Base-by-base conservation (phyloP, 2,888 invertebrate genomes). In the Pyrrhia umbra region DNA sequence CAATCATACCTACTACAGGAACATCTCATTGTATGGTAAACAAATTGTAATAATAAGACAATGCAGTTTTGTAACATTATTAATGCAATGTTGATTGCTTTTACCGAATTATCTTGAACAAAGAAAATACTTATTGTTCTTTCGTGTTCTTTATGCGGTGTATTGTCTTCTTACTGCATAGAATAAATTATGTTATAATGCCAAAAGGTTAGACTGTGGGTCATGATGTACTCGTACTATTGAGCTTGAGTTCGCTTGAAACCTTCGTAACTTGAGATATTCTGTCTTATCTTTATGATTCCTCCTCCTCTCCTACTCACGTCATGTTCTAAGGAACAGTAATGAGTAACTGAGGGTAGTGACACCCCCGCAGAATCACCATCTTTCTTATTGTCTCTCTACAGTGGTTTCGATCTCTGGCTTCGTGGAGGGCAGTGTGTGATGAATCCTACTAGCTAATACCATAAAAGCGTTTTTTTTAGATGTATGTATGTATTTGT, bases 11-110 rank as follows among this genome's bases (percentile, higher is more conserved):
- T n/a, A n/a, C 81, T 79, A 80, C 64, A 72, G 75, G 72, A 81
- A 85, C 83, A 82, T 82, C 82, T 81, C 85, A 91, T 92, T 92
- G 91, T 92, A 89, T 91, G 88, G 85, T 86, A 91, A 92, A 89
- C 87, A 88, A 86, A 85, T 78, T 60, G 65, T 70, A 57, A 34
- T 74, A 49, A 57, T 79, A 79, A 82, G 64, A 78, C 79, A 80
- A 84, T 84, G 75, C 70, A 75, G 75, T 82, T 84, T 79, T 66
- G 83, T 70, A 88, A 86, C 54, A 50, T 47, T 47, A 69, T 77
- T 47, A 69, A 77, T 75, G 71, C 62, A 66, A 51, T 67, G 23
- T 51, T 81, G 71, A 78, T 82, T 66, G 80, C 80, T 85, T 82
- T 86, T 84, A 80, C 75, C 81, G 72, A 82, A 84, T 85, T 79